phyloP scores from a whole-genome alignment of 2,888 invertebrate species.

The Trachelus stipa region DNA sequence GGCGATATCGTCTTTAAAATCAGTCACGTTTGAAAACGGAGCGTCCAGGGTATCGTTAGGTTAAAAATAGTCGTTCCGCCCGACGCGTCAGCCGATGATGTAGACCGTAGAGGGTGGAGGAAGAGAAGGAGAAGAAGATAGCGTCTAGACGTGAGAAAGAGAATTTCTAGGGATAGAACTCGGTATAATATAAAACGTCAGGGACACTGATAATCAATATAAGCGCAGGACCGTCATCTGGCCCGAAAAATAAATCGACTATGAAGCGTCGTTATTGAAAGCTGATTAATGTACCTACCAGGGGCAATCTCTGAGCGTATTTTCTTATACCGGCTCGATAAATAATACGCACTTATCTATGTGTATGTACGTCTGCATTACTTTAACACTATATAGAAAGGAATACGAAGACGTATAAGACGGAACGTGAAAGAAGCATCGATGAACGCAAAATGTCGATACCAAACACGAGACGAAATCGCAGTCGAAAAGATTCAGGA shows the following conservation, averaged over 20 bases:
- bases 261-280: not conserved
- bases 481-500: conserved; percentile 26
- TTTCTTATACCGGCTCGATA: not conserved
- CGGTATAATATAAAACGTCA: not conserved
- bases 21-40: not conserved
- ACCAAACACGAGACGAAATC: conserved; percentile 2
- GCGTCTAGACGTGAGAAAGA: not conserved
- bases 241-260: not conserved
- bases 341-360: not conserved
- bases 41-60: not conserved
- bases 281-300: not conserved
- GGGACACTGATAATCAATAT: not conserved
- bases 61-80: not conserved
- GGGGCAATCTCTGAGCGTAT: not conserved
- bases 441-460: not conserved
- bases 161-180: not conserved
- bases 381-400: not conserved
- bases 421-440: not conserved
- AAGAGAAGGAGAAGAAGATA: not conserved
- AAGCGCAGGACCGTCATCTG: not conserved
- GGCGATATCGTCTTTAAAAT: not conserved
- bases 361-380: not conserved
- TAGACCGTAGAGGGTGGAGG: not conserved
- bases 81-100: not conserved
- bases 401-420: not conserved